phyloP scores from a whole-genome alignment of 2,113 vertebrate genomes.

The Vulpes lagopus region DNA sequence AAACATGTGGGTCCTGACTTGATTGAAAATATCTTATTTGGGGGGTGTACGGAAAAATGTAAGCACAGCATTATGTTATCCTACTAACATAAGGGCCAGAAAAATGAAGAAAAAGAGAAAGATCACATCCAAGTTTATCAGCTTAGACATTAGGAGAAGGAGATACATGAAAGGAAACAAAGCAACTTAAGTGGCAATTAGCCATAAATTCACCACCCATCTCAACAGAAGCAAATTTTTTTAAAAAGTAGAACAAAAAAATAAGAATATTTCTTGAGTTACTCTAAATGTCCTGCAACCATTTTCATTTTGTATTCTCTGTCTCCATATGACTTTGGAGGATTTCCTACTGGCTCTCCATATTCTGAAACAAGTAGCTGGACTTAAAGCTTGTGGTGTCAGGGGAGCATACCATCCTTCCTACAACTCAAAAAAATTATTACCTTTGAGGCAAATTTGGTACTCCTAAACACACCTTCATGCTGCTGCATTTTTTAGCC shows the following conservation, averaged over 20 bases:
- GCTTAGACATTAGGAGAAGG: slow-evolving; percentile 32
- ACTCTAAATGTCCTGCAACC: background rate
- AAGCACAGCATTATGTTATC: background rate
- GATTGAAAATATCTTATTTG: background rate
- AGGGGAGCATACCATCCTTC: background rate
- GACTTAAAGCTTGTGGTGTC: background rate
- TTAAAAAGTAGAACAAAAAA: background rate
- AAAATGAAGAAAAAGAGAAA: background rate
- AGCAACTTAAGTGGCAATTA: background rate
- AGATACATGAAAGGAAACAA: background rate
- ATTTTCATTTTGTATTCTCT: background rate
- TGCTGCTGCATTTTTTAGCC: background rate
- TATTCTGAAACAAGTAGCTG: background rate
- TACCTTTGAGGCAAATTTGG: background rate
- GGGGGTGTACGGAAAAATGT: background rate
- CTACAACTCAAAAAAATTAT: background rate
- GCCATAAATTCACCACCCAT: background rate
- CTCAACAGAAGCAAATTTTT: background rate
- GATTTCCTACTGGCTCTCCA: background rate
- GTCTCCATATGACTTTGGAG: background rate
- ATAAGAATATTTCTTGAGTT: background rate
- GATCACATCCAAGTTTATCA: background rate
- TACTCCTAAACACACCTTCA: background rate
- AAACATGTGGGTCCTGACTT: background rate
- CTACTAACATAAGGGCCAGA: background rate